Conservation (phyloP, 2,888 invertebrate genomes). For the Acleris cristana region DNA sequence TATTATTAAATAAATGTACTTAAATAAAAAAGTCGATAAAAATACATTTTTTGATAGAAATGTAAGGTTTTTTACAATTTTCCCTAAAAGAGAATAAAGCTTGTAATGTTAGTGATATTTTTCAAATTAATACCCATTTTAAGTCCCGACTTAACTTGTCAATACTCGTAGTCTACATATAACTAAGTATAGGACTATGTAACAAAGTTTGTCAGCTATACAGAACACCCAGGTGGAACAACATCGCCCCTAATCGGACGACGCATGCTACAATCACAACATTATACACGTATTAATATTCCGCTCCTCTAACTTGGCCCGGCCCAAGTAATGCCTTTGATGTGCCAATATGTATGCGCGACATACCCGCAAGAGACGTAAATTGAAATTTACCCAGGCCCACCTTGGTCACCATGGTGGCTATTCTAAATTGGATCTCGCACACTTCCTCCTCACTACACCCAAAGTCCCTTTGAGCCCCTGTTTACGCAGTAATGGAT, state of each 20-base stretch:
- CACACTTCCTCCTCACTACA: conserved; percentile 8
- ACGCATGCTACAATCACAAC: conserved; percentile 7
- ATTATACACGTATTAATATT: conserved; percentile 32
- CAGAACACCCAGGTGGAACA: no score
- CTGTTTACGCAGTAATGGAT: conserved; percentile 19
- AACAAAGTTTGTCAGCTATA: no score
- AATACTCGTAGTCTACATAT: no score
- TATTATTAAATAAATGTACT: no score
- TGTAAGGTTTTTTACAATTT: no score
- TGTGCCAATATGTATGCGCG: conserved; percentile 65
- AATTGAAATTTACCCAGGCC: conserved; percentile 62
- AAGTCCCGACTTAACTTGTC: no score
- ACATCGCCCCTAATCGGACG: conserved; percentile 5
- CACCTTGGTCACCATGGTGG: conserved; percentile 38
- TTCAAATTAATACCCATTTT: no score
- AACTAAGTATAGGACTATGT: no score
- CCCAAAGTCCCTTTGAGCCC: conserved; percentile 9
- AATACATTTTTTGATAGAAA: no score
- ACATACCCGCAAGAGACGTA: conserved; percentile 55
- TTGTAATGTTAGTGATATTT: no score
- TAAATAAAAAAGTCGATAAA: no score
- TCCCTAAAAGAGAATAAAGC: no score
- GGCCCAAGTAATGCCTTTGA: conserved; percentile 51
- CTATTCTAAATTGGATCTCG: conserved; percentile 16
- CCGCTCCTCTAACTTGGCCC: conserved; percentile 34